Conservation (phyloP, 2,888 invertebrate species). For the Geotrupes spiniger region DNA sequence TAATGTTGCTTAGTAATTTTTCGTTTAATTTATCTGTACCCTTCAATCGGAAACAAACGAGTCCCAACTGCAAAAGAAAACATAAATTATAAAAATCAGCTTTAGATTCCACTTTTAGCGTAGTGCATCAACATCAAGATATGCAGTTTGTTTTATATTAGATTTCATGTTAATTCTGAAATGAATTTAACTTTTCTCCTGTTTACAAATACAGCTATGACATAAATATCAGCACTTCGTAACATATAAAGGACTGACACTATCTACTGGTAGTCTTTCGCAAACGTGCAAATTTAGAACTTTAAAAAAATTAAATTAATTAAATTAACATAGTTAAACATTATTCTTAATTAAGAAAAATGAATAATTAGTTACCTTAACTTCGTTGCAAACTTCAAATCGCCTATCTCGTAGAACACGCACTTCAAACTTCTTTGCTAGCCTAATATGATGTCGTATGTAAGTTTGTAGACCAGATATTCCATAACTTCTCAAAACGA, state of each 20-base stretch:
- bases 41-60: conserved; percentile 88
- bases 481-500: conserved; percentile 91
- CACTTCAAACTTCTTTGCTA: conserved; percentile 87
- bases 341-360: too few relatives aligned
- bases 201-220: too few relatives aligned
- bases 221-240: too few relatives aligned
- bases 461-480: conserved; percentile 91
- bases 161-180: neutral
- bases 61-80: conserved; percentile 65
- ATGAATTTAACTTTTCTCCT: neutral
- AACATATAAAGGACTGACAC: conserved; percentile 11
- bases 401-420: conserved; percentile 77
- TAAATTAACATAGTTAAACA: too few relatives aligned
- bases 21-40: conserved; percentile 82
- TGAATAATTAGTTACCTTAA: conserved; percentile 67
- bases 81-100: neutral
- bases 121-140: neutral
- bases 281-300: too few relatives aligned
- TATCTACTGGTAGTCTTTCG: too few relatives aligned
- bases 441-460: conserved; percentile 83
- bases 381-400: conserved; percentile 91
- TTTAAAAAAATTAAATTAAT: too few relatives aligned
- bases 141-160: too few relatives aligned
- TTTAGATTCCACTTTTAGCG: too few relatives aligned
- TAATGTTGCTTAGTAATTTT: conserved; percentile 85